A percentile compares a stretch with the other conserved stretches of the same genome.
These are phyloP conservation scores for Sebastes trivittatus DNA, from an alignment of 2,797 vertebrate genomes.

Conservation along the genomic window DNA sequence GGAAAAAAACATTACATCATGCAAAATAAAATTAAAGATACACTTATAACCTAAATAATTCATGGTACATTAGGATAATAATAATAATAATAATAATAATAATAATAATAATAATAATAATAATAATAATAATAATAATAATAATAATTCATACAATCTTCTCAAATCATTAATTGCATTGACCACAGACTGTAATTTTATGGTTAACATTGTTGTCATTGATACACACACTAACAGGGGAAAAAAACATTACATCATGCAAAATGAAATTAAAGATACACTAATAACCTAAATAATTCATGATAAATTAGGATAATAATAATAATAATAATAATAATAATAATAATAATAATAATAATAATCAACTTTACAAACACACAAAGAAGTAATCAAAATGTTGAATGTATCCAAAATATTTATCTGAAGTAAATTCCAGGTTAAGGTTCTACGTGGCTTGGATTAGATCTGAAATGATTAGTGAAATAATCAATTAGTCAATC, in stretches of 20 bases:
- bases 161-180: slow-evolving; percentile 11
- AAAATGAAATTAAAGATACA: neutral
- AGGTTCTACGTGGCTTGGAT: neutral
- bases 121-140: neutral
- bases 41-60: neutral
- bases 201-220: neutral
- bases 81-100: neutral
- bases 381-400: neutral
- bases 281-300: neutral
- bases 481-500: neutral
- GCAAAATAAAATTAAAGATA: neutral
- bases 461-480: neutral
- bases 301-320: neutral
- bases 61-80: neutral
- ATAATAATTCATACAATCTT: neutral
- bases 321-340: neutral
- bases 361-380: neutral
- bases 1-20: neutral
- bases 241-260: neutral
- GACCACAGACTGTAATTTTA: neutral
- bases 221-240: neutral
- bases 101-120: neutral
- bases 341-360: neutral
- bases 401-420: neutral
- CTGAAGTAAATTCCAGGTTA: neutral